These are phyloP conservation scores for Limulus polyphemus DNA, from an alignment of 2,888 invertebrate genomes.

Conservation along the genomic window DNA sequence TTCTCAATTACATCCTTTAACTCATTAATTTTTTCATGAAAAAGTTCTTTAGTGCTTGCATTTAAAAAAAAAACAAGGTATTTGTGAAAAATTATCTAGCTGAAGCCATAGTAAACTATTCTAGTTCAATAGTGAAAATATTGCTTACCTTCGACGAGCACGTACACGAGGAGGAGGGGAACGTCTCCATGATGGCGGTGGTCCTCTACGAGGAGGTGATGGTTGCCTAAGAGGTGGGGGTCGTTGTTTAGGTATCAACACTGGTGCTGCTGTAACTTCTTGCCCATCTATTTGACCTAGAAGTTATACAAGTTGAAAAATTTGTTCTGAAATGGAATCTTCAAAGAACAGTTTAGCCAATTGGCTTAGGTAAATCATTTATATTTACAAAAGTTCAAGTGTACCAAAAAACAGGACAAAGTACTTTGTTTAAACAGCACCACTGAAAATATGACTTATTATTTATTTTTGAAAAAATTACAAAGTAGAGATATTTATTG, in stretches of 20 bases:
- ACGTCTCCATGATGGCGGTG: constrained; percentile 15
- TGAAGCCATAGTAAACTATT: not conserved
- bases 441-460: no score
- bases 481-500: no score
- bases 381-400: no score
- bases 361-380: no score
- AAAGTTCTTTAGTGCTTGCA: no score
- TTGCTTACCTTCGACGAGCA: constrained; percentile 10
- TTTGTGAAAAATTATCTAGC: no score
- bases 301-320: constrained; percentile 12
- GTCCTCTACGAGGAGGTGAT: constrained; percentile 14
- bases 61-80: no score
- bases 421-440: no score
- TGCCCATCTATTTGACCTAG: constrained; percentile 86
- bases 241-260: constrained; percentile 47
- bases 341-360: not conserved
- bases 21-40: no score
- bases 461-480: no score
- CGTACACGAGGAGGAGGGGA: constrained; percentile 17
- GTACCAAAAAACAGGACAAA: no score
- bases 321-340: not conserved
- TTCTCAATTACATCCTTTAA: no score
- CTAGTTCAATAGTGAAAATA: not conserved
- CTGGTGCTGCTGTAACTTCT: constrained; percentile 89
- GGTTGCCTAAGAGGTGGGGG: constrained; percentile 2